These are phyloP conservation scores for Syrista parreyssii DNA, from an alignment of 2,888 invertebrate species.

Conservation along the genomic window DNA sequence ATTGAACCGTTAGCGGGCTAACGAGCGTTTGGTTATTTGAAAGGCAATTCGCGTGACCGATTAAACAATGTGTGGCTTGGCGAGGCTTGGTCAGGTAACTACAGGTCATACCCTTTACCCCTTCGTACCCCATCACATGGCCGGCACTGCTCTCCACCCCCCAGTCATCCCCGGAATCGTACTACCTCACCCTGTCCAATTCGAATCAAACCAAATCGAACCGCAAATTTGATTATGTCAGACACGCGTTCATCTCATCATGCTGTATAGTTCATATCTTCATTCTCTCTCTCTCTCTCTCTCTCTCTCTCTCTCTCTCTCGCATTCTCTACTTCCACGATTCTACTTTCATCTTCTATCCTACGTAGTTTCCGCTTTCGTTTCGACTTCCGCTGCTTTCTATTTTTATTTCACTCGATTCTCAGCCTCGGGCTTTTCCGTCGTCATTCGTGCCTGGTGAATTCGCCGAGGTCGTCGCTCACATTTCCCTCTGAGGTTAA, in stretches of 20 bases:
- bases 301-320: no score
- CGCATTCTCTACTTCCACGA: not conserved
- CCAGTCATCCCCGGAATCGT: not conserved
- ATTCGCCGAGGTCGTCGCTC: not conserved
- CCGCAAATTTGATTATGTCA: not conserved
- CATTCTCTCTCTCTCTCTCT: not conserved
- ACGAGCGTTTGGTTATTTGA: constrained; percentile 44
- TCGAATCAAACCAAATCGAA: not conserved
- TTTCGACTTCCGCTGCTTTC: not conserved
- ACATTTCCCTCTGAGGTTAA: not conserved
- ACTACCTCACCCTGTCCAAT: not conserved
- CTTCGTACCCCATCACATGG: not conserved
- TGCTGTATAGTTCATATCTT: not conserved
- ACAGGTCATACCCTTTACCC: constrained; percentile 11
- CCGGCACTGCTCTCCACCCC: not conserved
- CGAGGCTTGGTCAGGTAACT: constrained; percentile 28
- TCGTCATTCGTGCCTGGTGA: not conserved
- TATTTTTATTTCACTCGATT: not conserved
- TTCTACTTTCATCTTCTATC: not conserved
- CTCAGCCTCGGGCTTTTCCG: not conserved
- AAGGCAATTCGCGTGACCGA: constrained; percentile 43
- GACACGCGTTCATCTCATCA: not conserved
- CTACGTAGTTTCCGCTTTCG: not conserved
- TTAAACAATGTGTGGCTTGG: constrained; percentile 38
- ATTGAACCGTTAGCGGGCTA: constrained; percentile 35